phyloP scores from a whole-genome alignment of 2,888 invertebrate species.

The Coelopa pilipes region DNA sequence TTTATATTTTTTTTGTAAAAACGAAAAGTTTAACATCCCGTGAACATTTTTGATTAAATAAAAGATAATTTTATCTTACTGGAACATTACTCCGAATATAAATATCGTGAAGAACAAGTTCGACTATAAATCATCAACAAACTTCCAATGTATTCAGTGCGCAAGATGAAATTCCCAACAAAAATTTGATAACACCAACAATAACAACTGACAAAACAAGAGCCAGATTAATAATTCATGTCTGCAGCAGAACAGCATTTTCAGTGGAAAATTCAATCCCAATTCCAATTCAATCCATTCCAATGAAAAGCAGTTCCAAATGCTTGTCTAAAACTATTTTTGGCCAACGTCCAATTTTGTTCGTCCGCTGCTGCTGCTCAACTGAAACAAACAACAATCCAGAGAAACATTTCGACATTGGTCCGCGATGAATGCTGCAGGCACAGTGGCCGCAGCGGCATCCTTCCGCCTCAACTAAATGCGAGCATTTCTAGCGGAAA shows the following conservation, averaged over 20 bases:
- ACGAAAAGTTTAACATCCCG: too few species aligned
- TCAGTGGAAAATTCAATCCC: neutral
- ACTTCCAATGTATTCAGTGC: conserved; percentile 16
- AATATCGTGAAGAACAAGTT: neutral
- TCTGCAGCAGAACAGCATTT: conserved; percentile 24
- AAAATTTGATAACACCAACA: neutral
- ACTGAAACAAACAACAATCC: conserved; percentile 32
- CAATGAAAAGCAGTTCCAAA: conserved; percentile 14
- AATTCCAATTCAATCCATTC: conserved; percentile 26
- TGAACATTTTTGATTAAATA: too few species aligned
- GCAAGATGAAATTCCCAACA: neutral
- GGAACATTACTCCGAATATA: too few species aligned
- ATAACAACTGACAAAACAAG: neutral
- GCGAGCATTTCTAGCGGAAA: conserved; percentile 34
- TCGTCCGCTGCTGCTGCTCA: neutral
- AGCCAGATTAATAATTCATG: conserved; percentile 14
- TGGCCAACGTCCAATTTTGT: conserved; percentile 37
- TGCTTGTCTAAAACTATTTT: conserved; percentile 31
- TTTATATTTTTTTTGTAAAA: too few species aligned
- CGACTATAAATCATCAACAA: conserved; percentile 5
- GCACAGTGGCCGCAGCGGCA: conserved; percentile 3
- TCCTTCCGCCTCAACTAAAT: conserved; percentile 17
- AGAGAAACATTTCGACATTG: conserved; percentile 27
- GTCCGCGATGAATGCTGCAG: conserved; percentile 18
- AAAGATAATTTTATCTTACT: too few species aligned